These are phyloP conservation scores for Sisor rabdophorus DNA, from an alignment of 2,113 vertebrate genomes.

Conservation along the genomic window DNA sequence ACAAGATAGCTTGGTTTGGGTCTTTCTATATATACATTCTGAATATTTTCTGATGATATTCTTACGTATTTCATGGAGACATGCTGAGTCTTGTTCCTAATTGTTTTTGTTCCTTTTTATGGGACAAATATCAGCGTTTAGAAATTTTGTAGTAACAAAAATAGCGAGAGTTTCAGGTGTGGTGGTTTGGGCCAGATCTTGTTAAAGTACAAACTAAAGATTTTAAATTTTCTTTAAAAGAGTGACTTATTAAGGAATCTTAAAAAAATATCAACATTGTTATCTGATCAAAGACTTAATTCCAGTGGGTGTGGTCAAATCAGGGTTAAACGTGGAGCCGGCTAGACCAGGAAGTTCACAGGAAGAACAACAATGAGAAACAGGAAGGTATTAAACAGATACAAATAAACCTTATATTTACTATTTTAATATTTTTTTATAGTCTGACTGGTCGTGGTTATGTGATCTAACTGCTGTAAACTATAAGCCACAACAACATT, in stretches of 20 bases:
- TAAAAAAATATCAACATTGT: background rate
- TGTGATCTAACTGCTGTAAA: too few species aligned
- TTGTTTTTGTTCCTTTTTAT: background rate
- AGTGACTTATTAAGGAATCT: background rate
- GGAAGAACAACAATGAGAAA: background rate
- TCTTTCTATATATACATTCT: background rate
- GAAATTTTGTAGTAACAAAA: background rate
- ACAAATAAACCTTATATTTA: background rate
- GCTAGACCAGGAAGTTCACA: background rate
- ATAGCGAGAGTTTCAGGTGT: background rate
- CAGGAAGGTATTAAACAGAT: background rate
- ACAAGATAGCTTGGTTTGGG: background rate
- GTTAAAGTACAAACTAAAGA: background rate
- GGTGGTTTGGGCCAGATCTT: background rate
- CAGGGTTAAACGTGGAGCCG: background rate
- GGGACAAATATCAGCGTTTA: background rate
- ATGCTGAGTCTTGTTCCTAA: background rate
- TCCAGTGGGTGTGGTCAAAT: background rate
- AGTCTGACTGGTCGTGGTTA: background rate
- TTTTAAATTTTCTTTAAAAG: background rate
- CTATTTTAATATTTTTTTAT: background rate
- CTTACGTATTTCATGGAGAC: background rate
- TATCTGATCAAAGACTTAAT: background rate
- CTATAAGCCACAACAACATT: too few species aligned
- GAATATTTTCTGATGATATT: too few species aligned